phyloP scores from a whole-genome alignment of 2,797 vertebrate species.

The Anguilla obscura region DNA sequence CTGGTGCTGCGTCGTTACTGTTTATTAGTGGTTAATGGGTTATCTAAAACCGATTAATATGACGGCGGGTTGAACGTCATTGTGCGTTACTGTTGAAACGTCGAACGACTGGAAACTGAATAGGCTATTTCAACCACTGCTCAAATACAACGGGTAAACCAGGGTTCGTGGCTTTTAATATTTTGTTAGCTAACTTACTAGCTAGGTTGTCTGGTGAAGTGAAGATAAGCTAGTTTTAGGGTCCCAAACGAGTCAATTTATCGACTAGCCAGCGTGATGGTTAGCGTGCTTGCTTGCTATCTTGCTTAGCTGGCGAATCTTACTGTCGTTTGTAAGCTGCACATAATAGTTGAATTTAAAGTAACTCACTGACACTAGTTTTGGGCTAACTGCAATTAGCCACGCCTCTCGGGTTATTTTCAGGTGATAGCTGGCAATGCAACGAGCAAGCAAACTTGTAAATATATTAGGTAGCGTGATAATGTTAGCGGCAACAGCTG shows the following conservation, averaged over 20 bases:
- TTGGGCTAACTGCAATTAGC: no score
- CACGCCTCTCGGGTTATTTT: no score
- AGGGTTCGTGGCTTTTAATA: neutral
- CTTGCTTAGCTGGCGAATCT: no score
- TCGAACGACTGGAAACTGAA: neutral
- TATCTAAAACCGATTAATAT: neutral
- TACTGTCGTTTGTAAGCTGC: no score
- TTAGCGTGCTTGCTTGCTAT: neutral
- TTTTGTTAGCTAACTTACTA: neutral
- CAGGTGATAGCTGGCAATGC: neutral
- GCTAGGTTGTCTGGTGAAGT: neutral
- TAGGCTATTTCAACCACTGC: neutral
- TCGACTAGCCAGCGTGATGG: neutral
- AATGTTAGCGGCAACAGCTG: neutral
- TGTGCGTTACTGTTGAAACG: neutral
- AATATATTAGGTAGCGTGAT: neutral
- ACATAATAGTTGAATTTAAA: no score
- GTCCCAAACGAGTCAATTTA: neutral
- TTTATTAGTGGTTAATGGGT: neutral
- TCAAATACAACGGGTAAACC: neutral
- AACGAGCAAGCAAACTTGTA: neutral
- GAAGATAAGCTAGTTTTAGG: neutral
- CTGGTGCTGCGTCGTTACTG: neutral
- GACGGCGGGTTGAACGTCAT: neutral
- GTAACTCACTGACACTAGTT: no score